phyloP scores from a whole-genome alignment of 2,888 invertebrate species.

The Chymomyza procnemis region DNA sequence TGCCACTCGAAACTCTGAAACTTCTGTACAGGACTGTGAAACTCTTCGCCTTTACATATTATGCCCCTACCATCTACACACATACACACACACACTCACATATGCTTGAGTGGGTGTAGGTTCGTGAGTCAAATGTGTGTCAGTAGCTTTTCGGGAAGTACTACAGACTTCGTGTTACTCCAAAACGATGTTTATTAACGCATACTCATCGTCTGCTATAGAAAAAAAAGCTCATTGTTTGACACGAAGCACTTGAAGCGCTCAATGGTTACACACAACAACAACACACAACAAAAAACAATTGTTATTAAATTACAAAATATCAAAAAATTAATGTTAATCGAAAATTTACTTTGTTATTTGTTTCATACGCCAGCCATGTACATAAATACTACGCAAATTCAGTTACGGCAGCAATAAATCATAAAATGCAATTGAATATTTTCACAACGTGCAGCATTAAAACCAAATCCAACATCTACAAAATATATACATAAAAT shows the following conservation, averaged over 20 bases:
- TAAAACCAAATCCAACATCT: constrained; percentile 19
- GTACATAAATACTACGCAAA: constrained; percentile 43
- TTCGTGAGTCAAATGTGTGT: constrained; percentile 63
- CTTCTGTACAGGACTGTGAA: not conserved
- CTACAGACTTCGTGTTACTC: constrained; percentile 18
- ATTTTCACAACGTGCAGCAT: constrained; percentile 11
- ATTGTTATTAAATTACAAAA: constrained; percentile 11
- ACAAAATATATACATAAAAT: constrained; percentile 15
- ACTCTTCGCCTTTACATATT: not conserved
- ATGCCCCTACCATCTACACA: not conserved
- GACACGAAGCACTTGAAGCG: constrained; percentile 57
- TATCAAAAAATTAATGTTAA: constrained; percentile 4
- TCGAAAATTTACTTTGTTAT: constrained; percentile 30
- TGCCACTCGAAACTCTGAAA: not conserved
- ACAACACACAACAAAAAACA: constrained; percentile 15
- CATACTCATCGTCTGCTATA: not conserved
- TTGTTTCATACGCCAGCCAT: constrained; percentile 49
- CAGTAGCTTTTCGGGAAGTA: constrained; percentile 55
- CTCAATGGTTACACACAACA: not conserved
- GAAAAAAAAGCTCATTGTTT: constrained; percentile 56
- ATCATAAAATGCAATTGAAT: constrained; percentile 22
- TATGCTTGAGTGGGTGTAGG: constrained; percentile 17
- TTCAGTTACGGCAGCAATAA: not conserved
- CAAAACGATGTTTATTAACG: not conserved
- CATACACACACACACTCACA: no score